These are phyloP conservation scores for Scaptomyza polygonia DNA, from an alignment of 2,888 invertebrate genomes.

Conservation along the genomic window DNA sequence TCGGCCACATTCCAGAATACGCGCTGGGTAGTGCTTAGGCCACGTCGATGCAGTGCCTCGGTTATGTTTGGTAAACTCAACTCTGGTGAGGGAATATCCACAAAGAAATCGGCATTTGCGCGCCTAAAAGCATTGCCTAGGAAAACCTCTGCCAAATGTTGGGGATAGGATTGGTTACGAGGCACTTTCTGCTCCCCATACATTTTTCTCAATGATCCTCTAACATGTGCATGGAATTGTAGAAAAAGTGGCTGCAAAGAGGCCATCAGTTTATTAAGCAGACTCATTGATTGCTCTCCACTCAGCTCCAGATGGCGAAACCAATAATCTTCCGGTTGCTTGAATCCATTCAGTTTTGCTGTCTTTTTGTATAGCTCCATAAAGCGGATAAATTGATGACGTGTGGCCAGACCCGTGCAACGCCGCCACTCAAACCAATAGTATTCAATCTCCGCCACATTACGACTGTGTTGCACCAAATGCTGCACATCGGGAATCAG, in stretches of 20 bases:
- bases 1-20: slow-evolving; percentile 93
- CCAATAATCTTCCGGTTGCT: slow-evolving; percentile 88
- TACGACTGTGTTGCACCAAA: slow-evolving; percentile 68
- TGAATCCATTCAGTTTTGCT: slow-evolving; percentile 75
- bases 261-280: slow-evolving; percentile 71
- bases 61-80: slow-evolving; percentile 89
- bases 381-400: slow-evolving; percentile 72
- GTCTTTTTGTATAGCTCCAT: slow-evolving; percentile 80
- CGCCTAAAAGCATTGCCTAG: slow-evolving; percentile 85
- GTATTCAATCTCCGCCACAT: slow-evolving; percentile 80
- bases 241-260: slow-evolving; percentile 74
- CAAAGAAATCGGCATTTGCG: slow-evolving; percentile 85
- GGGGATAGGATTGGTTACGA: slow-evolving; percentile 74
- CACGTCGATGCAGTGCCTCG: slow-evolving; percentile 88
- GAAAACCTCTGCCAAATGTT: slow-evolving; percentile 81
- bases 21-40: slow-evolving; percentile 89
- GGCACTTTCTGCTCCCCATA: slow-evolving; percentile 72
- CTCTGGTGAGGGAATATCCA: slow-evolving; percentile 87
- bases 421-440: slow-evolving; percentile 83
- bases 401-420: slow-evolving; percentile 69
- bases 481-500: slow-evolving; percentile 87
- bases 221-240: slow-evolving; percentile 82
- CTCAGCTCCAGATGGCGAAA: slow-evolving; percentile 87
- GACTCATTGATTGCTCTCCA: slow-evolving; percentile 65
- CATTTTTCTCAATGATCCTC: slow-evolving; percentile 70